A percentile compares a stretch with the other conserved stretches of the same genome.
These are phyloP conservation scores for Chloroclystis v-ata DNA, from an alignment of 2,888 invertebrate genomes.

Conservation along the genomic window DNA sequence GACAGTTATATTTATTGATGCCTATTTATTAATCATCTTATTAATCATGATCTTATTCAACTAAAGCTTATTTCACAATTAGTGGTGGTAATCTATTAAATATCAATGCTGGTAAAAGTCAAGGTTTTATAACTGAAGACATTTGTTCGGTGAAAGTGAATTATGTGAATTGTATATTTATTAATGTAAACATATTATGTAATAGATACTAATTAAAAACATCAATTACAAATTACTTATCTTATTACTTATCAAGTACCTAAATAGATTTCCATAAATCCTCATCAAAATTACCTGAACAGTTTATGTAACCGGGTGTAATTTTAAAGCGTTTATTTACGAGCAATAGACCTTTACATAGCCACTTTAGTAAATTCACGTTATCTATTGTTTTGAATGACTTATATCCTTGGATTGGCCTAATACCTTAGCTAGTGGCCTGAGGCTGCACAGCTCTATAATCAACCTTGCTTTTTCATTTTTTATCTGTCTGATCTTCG, in stretches of 20 bases:
- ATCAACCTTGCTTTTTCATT: conserved; percentile 40
- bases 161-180: too few relatives aligned
- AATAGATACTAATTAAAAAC: too few relatives aligned
- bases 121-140: neutral
- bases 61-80: neutral
- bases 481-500: conserved; percentile 49
- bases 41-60: neutral
- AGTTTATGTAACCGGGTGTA: conserved; percentile 2
- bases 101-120: neutral
- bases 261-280: too few relatives aligned
- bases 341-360: conserved; percentile 4
- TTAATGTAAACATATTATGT: too few relatives aligned
- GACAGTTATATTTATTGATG: conserved; percentile 3
- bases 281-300: conserved; percentile 4
- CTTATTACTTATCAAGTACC: too few relatives aligned
- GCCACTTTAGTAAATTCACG: conserved; percentile 17
- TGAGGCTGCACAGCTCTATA: conserved; percentile 25
- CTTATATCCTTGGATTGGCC: conserved; percentile 20
- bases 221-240: too few relatives aligned
- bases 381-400: conserved; percentile 21
- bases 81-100: too few relatives aligned
- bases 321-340: conserved; percentile 11
- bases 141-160: too few relatives aligned
- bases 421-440: conserved; percentile 21
- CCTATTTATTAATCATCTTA: neutral